A percentile compares a stretch with the other conserved stretches of the same genome.
Evolutionary conservation across 2,888 invertebrate genomes (phyloP).

Genomic region (Amiota minor): DNA sequence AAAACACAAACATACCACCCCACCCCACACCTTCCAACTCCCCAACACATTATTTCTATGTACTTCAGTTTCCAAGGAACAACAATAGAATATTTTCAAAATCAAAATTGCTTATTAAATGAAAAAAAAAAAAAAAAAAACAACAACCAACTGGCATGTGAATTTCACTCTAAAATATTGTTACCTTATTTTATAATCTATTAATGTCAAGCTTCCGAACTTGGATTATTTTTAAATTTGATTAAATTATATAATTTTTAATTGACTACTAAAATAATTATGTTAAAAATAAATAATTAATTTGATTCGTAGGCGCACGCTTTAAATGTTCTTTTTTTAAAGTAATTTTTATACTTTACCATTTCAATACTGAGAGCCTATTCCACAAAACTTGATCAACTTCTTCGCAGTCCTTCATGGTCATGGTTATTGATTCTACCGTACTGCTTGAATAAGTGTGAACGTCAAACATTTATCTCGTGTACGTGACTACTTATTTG

Average conservation of each 20-base stretch:
- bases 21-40: background rate
- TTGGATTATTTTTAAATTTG: constrained; percentile 13
- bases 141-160: constrained; percentile 61
- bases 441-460: too few species aligned
- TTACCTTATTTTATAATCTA: constrained; percentile 32
- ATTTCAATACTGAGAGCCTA: background rate
- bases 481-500: too few species aligned
- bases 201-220: constrained; percentile 37
- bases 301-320: constrained; percentile 62
- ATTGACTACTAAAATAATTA: constrained; percentile 25
- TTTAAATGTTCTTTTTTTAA: constrained; percentile 52
- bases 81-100: background rate
- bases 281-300: constrained; percentile 34
- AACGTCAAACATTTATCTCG: too few species aligned
- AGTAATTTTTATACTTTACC: constrained; percentile 31
- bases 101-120: constrained; percentile 1
- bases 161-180: constrained; percentile 63
- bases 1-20: constrained; percentile 6
- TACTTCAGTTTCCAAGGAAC: too few species aligned
- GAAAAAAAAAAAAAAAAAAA: background rate
- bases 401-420: too few species aligned
- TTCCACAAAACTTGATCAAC: too few species aligned
- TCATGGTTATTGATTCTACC: too few species aligned
- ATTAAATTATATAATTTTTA: constrained; percentile 25
- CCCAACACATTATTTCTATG: too few species aligned